phyloP scores from a whole-genome alignment of 1,140 invertebrate species.

The Prorops nasuta region DNA sequence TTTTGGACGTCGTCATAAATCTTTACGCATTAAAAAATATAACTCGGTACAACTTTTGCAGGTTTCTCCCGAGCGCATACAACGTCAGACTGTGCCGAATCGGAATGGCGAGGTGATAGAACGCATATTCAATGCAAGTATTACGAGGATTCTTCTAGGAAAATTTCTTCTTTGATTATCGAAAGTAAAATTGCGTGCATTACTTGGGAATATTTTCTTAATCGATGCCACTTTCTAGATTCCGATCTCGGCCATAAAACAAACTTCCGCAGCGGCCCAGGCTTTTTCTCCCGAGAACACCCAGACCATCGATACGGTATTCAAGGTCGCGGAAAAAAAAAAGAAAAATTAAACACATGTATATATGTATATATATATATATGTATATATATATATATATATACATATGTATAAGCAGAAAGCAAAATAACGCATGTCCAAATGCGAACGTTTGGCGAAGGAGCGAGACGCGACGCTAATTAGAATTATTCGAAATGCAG shows the following conservation, averaged over 20 bases:
- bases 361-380: too few relatives aligned
- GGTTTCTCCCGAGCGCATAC: neutral
- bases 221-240: slow-evolving; percentile 37
- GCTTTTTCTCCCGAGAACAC: slow-evolving; percentile 34
- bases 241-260: slow-evolving; percentile 41
- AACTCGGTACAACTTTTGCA: too few relatives aligned
- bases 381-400: too few relatives aligned
- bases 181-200: too few relatives aligned
- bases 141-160: neutral
- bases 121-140: slow-evolving; percentile 43
- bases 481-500: slow-evolving; percentile 17
- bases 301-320: slow-evolving; percentile 30
- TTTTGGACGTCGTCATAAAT: too few relatives aligned
- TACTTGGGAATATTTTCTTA: too few relatives aligned
- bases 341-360: slow-evolving; percentile 3
- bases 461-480: too few relatives aligned
- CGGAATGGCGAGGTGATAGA: slow-evolving; percentile 28
- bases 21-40: too few relatives aligned
- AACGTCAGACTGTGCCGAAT: neutral
- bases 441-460: too few relatives aligned
- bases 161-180: too few relatives aligned
- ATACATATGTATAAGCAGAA: too few relatives aligned
- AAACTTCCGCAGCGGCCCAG: slow-evolving; percentile 37
- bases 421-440: too few relatives aligned
- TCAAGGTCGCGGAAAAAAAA: slow-evolving; percentile 37